Evolutionary conservation across 2,113 vertebrate genomes (phyloP), one percentile per base, ranked within the genome.

Genomic region (Prionailurus viverrinus): DNA sequence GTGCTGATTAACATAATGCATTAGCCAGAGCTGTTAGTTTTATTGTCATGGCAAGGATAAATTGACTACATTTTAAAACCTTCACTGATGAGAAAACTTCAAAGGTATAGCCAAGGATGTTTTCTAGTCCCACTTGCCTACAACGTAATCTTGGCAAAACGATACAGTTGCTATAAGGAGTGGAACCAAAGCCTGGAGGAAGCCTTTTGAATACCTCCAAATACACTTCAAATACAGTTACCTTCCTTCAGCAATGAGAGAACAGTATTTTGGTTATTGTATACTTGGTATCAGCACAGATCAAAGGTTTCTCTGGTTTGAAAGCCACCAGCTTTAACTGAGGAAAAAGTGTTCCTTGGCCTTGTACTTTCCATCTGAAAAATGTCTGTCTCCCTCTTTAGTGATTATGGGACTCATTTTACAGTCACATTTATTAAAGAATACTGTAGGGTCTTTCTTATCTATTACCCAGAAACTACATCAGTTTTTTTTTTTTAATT

Each of bases 1-100:
- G 15, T 51, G 21, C 41, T 61, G 21, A 91, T 82, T 90, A 95
- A 23, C 41, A 63, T 76, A 79, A 68, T 61, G 27, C 15, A 31
- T 93, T 96, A 89, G 18, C 48, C 18, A 48, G 61, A 87, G 31
- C 53, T 91, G 8, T 79, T 93, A 88, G 45, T 65, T 79, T 91
- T 92, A 97, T 66, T 84, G 66, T 21, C 7, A 63, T 53, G 78
- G 14, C 65, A 91, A 29, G 88, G 63, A 88, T 89, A 95, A 94
- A 91, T 18, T 84, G 55, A 92, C 31, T 78, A 61, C 33, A 68
- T 80, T 80, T 95, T 53, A 36, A 97, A 94, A 36, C 10, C 8
- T 71, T 14, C 51, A 18, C 33, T 93, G 63, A 58, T 93, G 61
- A 71, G n/a, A 82, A 91, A 78, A 87, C 29, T 68, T 83, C 51